A percentile compares a stretch with the other conserved stretches of the same genome.
phyloP scores from a whole-genome alignment of 2,888 invertebrate species.

The Oligia fasciuncula region DNA sequence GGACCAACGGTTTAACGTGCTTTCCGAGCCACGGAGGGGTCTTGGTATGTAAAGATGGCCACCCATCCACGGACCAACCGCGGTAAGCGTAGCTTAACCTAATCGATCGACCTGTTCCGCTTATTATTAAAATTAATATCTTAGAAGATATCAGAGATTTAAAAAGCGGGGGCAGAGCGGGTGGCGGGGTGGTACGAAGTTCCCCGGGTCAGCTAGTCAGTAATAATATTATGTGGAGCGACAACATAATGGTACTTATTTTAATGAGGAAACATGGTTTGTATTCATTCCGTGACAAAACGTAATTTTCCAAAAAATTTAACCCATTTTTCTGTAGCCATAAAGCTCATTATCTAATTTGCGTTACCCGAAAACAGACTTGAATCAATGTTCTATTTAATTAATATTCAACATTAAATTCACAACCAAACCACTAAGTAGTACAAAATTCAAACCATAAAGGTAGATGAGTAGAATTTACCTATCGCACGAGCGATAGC shows the following conservation, averaged over 20 bases:
- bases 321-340: not conserved
- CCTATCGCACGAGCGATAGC: slow-evolving; percentile 58
- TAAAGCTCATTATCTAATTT: not conserved
- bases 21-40: no score
- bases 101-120: no score
- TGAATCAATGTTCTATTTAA: not conserved
- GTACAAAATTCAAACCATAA: slow-evolving; percentile 45
- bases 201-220: not conserved
- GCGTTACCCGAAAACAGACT: not conserved
- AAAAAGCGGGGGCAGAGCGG: no score
- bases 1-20: no score
- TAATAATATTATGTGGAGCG: not conserved
- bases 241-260: not conserved
- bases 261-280: not conserved
- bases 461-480: slow-evolving; percentile 53
- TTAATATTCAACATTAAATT: not conserved
- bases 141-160: no score
- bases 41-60: no score
- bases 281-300: not conserved
- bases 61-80: no score
- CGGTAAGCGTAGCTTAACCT: no score
- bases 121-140: no score
- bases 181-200: no score
- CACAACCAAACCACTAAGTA: not conserved
- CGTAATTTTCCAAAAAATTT: not conserved